phyloP scores from a whole-genome alignment of 2,113 vertebrate genomes.

The Hyperopisus bebe region DNA sequence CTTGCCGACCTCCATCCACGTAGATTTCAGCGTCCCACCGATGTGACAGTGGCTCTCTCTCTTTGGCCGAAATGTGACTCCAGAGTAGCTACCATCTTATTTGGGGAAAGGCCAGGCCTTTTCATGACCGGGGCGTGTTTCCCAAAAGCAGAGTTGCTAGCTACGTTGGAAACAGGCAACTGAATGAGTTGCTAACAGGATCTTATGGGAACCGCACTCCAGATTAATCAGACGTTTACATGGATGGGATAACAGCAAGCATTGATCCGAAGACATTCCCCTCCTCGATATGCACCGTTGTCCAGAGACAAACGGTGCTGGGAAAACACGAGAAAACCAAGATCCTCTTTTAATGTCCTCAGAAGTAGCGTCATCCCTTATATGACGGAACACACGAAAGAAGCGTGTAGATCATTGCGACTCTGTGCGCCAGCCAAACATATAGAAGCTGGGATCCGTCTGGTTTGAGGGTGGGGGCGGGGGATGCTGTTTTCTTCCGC shows the following conservation, averaged over 20 bases:
- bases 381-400: background rate
- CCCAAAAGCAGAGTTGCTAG: background rate
- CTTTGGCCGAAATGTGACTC: background rate
- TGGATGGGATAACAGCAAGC: background rate
- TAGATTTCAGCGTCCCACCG: background rate
- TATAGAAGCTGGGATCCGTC: conserved; percentile 55
- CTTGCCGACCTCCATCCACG: background rate
- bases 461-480: conserved; percentile 37
- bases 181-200: background rate
- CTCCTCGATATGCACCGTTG: background rate
- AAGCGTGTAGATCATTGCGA: background rate
- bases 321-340: background rate
- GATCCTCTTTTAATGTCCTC: background rate
- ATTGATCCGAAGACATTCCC: background rate
- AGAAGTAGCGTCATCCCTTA: background rate
- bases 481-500: background rate
- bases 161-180: background rate
- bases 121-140: background rate
- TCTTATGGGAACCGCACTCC: background rate
- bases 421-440: conserved; percentile 21
- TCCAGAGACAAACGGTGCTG: background rate
- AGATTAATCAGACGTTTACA: background rate
- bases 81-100: background rate
- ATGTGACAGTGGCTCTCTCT: background rate
- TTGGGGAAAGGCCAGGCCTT: background rate